Percentiles rank a stretch among this genome's conserved stretches.
These are phyloP conservation scores for Alectoris magna DNA, from an alignment of 2,797 vertebrate genomes.

Conservation along the genomic window DNA sequence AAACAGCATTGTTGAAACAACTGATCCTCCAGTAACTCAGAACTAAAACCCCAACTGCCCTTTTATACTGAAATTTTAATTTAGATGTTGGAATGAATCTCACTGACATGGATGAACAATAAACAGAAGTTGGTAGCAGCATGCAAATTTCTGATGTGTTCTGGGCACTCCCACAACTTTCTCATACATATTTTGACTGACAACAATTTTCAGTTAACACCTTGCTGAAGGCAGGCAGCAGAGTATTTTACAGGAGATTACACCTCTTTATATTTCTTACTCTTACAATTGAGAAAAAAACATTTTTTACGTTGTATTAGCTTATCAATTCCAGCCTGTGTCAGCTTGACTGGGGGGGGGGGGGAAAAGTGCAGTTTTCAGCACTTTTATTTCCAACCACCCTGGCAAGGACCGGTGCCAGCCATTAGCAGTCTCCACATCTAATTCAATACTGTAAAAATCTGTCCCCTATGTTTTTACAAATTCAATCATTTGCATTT, in stretches of 20 bases:
- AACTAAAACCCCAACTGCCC: constrained; percentile 52
- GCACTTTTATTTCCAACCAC: not conserved
- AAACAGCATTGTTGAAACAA: constrained; percentile 53
- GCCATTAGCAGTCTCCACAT: not conserved
- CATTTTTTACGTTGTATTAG: not conserved
- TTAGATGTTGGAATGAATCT: constrained; percentile 26
- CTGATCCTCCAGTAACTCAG: constrained; percentile 53
- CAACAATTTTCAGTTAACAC: not conserved
- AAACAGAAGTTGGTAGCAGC: not conserved
- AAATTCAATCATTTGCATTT: constrained; percentile 49
- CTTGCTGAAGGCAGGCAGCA: not conserved
- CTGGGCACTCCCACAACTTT: not conserved
- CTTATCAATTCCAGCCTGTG: not conserved
- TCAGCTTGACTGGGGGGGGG: not conserved
- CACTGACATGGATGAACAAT: not conserved
- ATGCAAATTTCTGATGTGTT: not conserved
- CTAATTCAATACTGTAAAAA: constrained; percentile 18
- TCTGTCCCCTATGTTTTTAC: not conserved
- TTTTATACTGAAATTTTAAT: constrained; percentile 48
- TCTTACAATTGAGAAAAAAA: not conserved
- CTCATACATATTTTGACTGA: not conserved
- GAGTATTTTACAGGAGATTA: not conserved
- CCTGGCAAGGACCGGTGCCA: not conserved
- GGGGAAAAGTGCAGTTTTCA: not conserved
- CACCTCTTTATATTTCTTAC: not conserved